phyloP scores from a whole-genome alignment of 2,113 vertebrate species.

The Xenopus borealis region DNA sequence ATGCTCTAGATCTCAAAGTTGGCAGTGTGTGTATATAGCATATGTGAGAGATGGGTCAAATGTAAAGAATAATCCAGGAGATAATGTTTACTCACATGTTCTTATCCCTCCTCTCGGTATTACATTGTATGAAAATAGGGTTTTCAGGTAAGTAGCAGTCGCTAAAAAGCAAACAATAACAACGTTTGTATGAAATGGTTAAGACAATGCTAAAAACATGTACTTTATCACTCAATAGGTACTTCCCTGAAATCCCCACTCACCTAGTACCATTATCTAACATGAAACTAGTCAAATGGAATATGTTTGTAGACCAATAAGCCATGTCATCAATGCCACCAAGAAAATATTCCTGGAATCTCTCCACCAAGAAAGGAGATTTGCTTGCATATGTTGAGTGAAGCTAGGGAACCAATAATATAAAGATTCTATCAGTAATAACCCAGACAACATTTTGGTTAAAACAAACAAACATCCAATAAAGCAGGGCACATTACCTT shows the following conservation, averaged over 20 bases:
- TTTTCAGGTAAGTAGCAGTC: constrained; percentile 68
- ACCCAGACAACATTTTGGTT: too few relatives aligned
- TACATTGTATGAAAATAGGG: constrained; percentile 69
- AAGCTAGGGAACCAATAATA: constrained; percentile 54
- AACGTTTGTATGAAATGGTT: too few relatives aligned
- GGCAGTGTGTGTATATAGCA: too few relatives aligned
- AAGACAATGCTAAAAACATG: too few relatives aligned
- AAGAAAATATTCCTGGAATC: constrained; percentile 74
- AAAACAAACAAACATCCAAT: too few relatives aligned
- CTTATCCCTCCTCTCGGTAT: constrained; percentile 27
- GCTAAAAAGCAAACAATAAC: constrained; percentile 48
- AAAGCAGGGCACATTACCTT: constrained; percentile 55
- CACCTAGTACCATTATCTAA: constrained; percentile 69
- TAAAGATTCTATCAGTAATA: not conserved
- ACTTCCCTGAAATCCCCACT: not conserved
- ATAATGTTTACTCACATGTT: constrained; percentile 52
- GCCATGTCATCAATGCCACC: constrained; percentile 75
- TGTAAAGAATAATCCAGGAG: too few relatives aligned
- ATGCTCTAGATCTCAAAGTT: too few relatives aligned
- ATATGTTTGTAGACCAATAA: constrained; percentile 68
- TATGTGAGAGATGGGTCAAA: too few relatives aligned
- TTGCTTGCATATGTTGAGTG: constrained; percentile 63
- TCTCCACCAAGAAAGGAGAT: constrained; percentile 72
- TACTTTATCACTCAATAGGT: too few relatives aligned
- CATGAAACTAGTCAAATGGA: constrained; percentile 61